Percentiles rank a stretch among this genome's conserved stretches.
Conservation (phyloP, 2,113 vertebrate genomes). For the Scomber scombrus region DNA sequence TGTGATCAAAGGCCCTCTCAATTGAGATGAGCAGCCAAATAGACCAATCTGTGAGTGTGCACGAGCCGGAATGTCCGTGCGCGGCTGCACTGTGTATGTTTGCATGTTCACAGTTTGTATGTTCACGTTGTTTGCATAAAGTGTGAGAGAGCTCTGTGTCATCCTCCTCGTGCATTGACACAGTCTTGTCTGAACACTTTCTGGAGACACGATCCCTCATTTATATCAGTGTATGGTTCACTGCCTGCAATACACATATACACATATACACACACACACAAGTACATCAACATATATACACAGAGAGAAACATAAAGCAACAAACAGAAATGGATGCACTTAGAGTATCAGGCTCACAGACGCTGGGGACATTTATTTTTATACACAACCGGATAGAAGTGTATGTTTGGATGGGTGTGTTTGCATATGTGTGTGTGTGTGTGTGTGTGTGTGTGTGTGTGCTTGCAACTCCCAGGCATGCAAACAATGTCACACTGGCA, state of each 20-base stretch:
- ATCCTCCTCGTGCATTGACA: slow-evolving; percentile 10
- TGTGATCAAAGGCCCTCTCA: slow-evolving; percentile 69
- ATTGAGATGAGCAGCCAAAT: slow-evolving; percentile 58
- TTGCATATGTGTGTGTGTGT: not conserved
- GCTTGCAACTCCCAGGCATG: not conserved
- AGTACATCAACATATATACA: not conserved
- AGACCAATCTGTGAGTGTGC: slow-evolving; percentile 30
- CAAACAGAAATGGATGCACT: slow-evolving; percentile 46
- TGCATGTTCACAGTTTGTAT: not conserved
- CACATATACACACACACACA: not conserved
- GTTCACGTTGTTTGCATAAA: not conserved
- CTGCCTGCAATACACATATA: not conserved
- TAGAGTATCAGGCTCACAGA: slow-evolving; percentile 18
- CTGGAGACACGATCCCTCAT: not conserved
- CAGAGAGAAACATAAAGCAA: too few relatives aligned
- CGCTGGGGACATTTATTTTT: slow-evolving; percentile 39
- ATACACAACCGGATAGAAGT: not conserved
- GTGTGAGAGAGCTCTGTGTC: not conserved
- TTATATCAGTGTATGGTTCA: not conserved
- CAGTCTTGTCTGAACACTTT: slow-evolving; percentile 10
- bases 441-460: not conserved
- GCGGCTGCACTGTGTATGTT: not conserved
- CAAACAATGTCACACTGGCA: too few relatives aligned
- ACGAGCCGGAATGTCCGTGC: not conserved
- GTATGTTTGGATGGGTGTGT: not conserved